A percentile compares a stretch with the other conserved stretches of the same genome.
Conservation (phyloP, 2,797 vertebrate species). For the Huso huso region DNA sequence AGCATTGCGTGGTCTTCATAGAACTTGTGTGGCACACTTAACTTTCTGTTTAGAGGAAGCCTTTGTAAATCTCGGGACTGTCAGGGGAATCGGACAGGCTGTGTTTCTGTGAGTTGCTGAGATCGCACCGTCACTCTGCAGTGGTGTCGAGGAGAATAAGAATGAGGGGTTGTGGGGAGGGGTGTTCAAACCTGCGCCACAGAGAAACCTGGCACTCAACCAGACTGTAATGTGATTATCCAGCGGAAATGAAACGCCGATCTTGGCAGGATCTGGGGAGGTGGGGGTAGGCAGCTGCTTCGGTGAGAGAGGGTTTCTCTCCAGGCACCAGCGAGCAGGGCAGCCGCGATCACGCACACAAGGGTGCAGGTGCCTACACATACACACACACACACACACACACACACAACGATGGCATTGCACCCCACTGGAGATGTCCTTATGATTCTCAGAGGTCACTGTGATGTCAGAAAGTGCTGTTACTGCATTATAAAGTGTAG, state of each 20-base stretch:
- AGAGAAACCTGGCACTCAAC: constrained; percentile 46
- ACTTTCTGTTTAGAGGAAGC: too few species aligned
- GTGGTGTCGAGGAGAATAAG: not conserved
- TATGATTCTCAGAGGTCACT: not conserved
- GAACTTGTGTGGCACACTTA: too few species aligned
- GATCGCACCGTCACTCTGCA: not conserved
- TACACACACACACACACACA: not conserved
- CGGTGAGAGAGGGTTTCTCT: not conserved
- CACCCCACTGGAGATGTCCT: too few species aligned
- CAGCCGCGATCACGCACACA: not conserved
- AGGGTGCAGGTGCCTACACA: too few species aligned
- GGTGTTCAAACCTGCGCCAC: not conserved
- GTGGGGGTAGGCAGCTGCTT: not conserved
- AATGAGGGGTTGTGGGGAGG: not conserved
- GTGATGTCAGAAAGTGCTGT: not conserved
- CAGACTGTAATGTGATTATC: constrained; percentile 56
- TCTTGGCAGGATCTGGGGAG: not conserved
- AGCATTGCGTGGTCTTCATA: too few species aligned
- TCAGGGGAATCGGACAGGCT: too few species aligned
- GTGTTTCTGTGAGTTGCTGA: too few species aligned
- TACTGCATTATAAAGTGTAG: too few species aligned
- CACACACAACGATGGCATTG: constrained; percentile 19
- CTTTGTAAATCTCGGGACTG: too few species aligned
- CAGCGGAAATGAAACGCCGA: not conserved
- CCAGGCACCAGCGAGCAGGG: constrained; percentile 3